Evolutionary conservation across 2,113 vertebrate genomes (phyloP).

Genomic region (Rhinolophus ferrumequinum): DNA sequence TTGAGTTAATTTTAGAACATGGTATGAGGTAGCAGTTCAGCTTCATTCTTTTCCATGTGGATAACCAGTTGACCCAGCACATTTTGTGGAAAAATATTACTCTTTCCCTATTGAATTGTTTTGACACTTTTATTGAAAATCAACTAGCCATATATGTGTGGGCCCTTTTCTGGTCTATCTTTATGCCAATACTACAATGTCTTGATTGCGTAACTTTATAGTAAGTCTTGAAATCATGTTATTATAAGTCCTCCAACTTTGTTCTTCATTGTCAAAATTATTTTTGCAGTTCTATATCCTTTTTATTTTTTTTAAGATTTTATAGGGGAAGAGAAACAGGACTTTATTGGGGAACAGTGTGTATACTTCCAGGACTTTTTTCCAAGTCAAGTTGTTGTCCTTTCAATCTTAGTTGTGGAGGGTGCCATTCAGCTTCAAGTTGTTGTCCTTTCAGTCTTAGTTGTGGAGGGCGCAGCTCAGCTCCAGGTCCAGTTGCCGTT

Average conservation of each 20-base stretch:
- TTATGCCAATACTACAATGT: not conserved
- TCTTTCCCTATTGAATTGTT: not conserved
- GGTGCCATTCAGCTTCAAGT: too few species aligned
- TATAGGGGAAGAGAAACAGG: too few species aligned
- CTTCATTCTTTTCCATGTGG: not conserved
- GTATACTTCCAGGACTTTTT: too few species aligned
- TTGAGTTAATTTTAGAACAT: slow-evolving; percentile 31
- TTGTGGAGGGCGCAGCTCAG: too few species aligned
- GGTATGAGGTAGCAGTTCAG: not conserved
- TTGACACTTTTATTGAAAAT: slow-evolving; percentile 4
- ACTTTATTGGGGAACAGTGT: too few species aligned
- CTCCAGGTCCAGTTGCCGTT: too few species aligned
- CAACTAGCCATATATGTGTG: not conserved
- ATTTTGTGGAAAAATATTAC: not conserved
- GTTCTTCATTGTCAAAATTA: slow-evolving; percentile 9
- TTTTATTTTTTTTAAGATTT: not conserved
- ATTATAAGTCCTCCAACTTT: not conserved
- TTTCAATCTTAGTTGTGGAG: too few species aligned
- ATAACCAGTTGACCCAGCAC: not conserved
- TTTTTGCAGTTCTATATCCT: not conserved
- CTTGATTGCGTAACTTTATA: slow-evolving; percentile 11
- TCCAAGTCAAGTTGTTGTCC: too few species aligned
- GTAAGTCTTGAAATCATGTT: slow-evolving; percentile 33
- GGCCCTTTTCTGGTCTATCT: not conserved
- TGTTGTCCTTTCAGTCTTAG: too few species aligned